These are phyloP conservation scores for Anthoscopus minutus DNA, from an alignment of 2,113 vertebrate genomes.

Conservation along the genomic window DNA sequence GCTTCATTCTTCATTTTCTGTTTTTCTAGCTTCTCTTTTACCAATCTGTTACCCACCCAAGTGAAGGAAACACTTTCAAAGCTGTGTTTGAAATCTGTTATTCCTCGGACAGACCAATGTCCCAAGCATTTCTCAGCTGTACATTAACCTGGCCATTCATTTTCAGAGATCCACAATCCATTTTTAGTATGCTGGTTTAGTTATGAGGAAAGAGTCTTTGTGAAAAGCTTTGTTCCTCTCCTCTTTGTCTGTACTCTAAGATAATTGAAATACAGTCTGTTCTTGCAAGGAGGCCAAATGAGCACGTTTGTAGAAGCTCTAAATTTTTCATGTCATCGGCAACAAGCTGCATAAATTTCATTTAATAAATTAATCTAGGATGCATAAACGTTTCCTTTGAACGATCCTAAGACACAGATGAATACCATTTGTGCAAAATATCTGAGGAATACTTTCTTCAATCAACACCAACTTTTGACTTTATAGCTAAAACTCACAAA, in stretches of 20 bases:
- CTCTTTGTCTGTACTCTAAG: conserved; percentile 1
- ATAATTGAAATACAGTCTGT: conserved; percentile 38
- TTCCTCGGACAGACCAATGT: not conserved
- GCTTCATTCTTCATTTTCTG: not conserved
- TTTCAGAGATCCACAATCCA: not conserved
- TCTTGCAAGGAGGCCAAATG: conserved; percentile 35
- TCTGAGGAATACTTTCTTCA: conserved; percentile 34
- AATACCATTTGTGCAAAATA: not conserved
- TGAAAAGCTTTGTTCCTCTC: conserved; percentile 38
- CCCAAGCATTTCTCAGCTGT: not conserved
- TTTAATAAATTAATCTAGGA: conserved; percentile 53
- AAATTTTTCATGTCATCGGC: conserved; percentile 54
- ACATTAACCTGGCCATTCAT: not conserved
- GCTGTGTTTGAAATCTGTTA: not conserved
- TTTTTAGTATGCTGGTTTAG: not conserved
- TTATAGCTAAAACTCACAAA: not conserved
- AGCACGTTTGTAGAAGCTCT: conserved; percentile 9
- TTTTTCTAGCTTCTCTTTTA: not conserved
- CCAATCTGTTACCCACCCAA: not conserved
- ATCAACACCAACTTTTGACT: conserved; percentile 1
- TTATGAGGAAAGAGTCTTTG: not conserved
- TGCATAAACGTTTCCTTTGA: conserved; percentile 51
- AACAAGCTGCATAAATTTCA: conserved; percentile 60
- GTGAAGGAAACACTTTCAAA: not conserved
- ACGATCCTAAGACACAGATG: not conserved